Percentiles rank a stretch among this genome's conserved stretches.
These are phyloP conservation scores for Burhinus oedicnemus DNA, from an alignment of 2,113 vertebrate species.

Conservation along the genomic window DNA sequence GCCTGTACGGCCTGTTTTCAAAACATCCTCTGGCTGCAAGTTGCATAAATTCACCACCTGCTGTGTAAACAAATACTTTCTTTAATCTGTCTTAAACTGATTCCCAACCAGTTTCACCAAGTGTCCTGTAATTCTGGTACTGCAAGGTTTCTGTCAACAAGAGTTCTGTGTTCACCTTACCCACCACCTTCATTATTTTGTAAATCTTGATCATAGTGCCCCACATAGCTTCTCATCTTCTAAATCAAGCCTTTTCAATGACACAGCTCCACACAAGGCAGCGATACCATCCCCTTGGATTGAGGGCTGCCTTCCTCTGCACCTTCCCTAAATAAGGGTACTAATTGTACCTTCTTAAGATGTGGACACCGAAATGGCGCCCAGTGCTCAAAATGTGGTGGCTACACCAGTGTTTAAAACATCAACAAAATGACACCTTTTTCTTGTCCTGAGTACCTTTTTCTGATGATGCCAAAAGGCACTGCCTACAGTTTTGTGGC, in stretches of 20 bases:
- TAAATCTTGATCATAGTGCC: background rate
- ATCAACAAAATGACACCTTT: background rate
- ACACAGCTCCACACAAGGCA: background rate
- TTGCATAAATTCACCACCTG: conserved; percentile 23
- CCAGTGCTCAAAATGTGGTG: background rate
- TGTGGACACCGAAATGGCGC: background rate
- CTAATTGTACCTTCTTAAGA: background rate
- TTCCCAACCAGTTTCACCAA: conserved; percentile 34
- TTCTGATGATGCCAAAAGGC: background rate
- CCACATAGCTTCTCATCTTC: background rate
- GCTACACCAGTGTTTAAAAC: background rate
- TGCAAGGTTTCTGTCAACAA: background rate
- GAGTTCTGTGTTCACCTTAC: background rate
- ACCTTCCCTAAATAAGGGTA: background rate
- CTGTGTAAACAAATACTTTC: conserved; percentile 39
- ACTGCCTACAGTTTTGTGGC: background rate
- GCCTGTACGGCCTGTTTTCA: background rate
- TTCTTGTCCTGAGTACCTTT: background rate
- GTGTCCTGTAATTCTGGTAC: background rate
- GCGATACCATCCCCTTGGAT: fast-evolving
- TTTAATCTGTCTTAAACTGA: conserved; percentile 29
- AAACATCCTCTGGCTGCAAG: conserved; percentile 32
- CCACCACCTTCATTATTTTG: background rate
- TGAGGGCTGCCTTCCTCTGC: background rate
- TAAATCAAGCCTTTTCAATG: background rate